These are phyloP conservation scores for Mionectes macconnelli DNA, from an alignment of 2,113 vertebrate genomes.

Conservation along the genomic window DNA sequence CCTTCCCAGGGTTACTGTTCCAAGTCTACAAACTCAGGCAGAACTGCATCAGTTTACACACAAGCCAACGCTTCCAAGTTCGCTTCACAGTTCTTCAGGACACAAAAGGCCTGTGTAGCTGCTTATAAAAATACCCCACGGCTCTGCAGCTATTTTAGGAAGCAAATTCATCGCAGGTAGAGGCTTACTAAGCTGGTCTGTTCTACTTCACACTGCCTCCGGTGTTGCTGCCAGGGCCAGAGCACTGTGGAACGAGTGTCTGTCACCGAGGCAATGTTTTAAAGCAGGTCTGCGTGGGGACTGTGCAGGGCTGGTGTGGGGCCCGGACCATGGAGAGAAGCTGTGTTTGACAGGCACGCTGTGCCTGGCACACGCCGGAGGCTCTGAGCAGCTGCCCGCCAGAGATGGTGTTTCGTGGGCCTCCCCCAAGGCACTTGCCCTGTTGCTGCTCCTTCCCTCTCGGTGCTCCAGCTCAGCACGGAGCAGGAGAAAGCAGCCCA, in stretches of 20 bases:
- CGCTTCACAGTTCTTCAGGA: neutral
- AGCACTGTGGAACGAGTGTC: neutral
- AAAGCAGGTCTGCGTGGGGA: neutral
- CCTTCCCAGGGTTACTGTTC: neutral
- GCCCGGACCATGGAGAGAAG: neutral
- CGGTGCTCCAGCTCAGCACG: rapidly evolving
- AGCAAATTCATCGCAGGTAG: conserved; percentile 27
- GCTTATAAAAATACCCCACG: neutral
- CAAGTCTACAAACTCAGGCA: neutral
- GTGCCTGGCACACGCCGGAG: neutral
- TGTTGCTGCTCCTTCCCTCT: neutral
- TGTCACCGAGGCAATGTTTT: neutral
- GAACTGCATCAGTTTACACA: neutral
- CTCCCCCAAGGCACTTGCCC: neutral
- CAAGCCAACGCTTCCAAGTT: neutral
- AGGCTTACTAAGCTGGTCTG: neutral
- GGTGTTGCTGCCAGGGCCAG: neutral
- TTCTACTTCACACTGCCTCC: neutral
- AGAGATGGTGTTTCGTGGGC: neutral
- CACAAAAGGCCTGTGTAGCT: neutral
- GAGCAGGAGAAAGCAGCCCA: neutral
- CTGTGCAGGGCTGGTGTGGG: neutral
- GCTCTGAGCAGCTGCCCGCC: neutral
- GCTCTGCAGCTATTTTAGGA: conserved; percentile 42
- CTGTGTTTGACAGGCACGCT: neutral